Conservation (phyloP, 2,797 vertebrate genomes). For the Mormyrops attenuatus region DNA sequence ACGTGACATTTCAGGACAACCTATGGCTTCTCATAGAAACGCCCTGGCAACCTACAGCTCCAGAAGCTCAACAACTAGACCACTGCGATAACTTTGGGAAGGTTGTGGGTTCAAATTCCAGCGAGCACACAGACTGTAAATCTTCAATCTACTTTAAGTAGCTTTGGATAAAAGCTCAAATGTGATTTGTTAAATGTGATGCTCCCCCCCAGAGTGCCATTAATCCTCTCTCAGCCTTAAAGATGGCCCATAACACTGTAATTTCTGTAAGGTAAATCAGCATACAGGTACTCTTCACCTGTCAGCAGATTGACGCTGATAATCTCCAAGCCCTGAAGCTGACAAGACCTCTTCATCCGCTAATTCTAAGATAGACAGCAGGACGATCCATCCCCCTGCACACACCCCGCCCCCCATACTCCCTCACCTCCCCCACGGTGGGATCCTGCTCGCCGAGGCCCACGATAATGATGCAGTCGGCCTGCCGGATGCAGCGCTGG, state of each 20-base stretch:
- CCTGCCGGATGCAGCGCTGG: conserved; percentile 88
- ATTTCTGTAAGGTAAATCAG: background rate
- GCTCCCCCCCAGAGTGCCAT: background rate
- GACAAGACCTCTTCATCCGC: background rate
- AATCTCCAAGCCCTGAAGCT: background rate
- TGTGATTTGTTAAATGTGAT: background rate
- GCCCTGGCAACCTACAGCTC: background rate
- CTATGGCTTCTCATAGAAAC: background rate
- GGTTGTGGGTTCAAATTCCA: background rate
- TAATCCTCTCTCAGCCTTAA: background rate
- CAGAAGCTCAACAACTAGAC: background rate
- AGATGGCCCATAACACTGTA: background rate
- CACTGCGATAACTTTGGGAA: background rate
- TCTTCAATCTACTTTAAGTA: background rate
- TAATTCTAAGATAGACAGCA: background rate
- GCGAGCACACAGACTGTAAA: background rate
- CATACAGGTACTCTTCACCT: background rate
- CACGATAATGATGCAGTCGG: conserved; percentile 87
- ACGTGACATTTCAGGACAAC: background rate
- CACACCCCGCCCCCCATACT: background rate
- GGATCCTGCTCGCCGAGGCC: conserved; percentile 90
- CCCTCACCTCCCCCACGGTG: conserved; percentile 75
- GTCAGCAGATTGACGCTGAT: background rate
- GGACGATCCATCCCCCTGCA: background rate
- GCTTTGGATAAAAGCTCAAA: background rate